Percentiles rank a stretch among this genome's conserved stretches.
Conservation (phyloP, 1,140 invertebrate species). For the Aphelinus atriplicis region DNA sequence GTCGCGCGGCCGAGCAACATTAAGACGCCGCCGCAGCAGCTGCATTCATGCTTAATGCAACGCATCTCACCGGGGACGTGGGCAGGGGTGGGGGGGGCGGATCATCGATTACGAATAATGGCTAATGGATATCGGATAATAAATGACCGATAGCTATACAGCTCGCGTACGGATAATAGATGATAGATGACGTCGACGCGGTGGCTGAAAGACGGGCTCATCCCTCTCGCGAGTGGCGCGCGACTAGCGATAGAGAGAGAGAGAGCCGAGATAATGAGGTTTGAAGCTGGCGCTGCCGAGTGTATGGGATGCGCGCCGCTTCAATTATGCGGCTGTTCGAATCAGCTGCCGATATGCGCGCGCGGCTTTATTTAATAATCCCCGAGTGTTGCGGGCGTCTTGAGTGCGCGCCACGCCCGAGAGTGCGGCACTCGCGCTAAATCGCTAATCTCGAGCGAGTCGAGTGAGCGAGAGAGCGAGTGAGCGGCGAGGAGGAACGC, state of each 20-base stretch:
- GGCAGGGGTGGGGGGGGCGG: not conserved
- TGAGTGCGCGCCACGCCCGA: too few relatives aligned
- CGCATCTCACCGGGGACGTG: not conserved
- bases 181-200: slow-evolving; percentile 11
- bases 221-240: too few relatives aligned
- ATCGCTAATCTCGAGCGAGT: slow-evolving; percentile 22
- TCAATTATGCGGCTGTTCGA: too few relatives aligned
- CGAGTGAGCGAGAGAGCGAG: too few relatives aligned
- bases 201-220: too few relatives aligned
- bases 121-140: slow-evolving; percentile 35
- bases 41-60: slow-evolving; percentile 32
- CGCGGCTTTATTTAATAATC: too few relatives aligned
- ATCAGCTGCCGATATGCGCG: too few relatives aligned
- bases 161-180: slow-evolving; percentile 11
- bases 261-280: not conserved
- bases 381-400: too few relatives aligned
- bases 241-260: not conserved
- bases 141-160: slow-evolving; percentile 4
- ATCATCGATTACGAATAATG: slow-evolving; percentile 35
- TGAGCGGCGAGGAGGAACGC: not conserved
- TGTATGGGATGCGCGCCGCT: too few relatives aligned
- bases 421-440: not conserved
- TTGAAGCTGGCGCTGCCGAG: not conserved
- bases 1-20: not conserved
- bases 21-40: not conserved